Conservation (phyloP, 2,797 vertebrate genomes). For the Cichlasoma orientale region DNA sequence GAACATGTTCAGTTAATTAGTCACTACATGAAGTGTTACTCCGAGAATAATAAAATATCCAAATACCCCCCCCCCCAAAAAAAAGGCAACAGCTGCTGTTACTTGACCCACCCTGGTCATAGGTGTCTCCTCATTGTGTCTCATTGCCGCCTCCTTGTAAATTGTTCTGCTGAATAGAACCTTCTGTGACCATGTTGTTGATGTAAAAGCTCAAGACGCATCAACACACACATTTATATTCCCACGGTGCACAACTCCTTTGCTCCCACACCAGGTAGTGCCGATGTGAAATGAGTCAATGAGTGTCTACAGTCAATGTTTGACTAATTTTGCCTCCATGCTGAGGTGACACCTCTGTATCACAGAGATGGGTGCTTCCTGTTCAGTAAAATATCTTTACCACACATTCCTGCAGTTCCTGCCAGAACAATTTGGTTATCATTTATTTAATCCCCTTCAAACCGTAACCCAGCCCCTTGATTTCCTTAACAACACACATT, state of each 20-base stretch:
- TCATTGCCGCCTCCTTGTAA: conserved; percentile 16
- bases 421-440: background rate
- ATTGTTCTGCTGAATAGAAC: conserved; percentile 1
- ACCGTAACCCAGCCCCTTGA: too few species aligned
- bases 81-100: background rate
- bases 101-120: background rate
- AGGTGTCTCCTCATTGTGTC: background rate
- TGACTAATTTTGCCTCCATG: conserved; percentile 30
- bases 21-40: background rate
- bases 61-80: background rate
- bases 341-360: conserved; percentile 49
- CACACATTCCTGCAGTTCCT: conserved; percentile 16
- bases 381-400: conserved; percentile 48
- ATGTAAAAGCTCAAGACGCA: background rate
- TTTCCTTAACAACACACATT: background rate
- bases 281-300: conserved; percentile 14
- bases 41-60: background rate
- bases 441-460: background rate
- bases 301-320: conserved; percentile 41
- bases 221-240: background rate
- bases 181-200: background rate
- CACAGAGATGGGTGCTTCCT: background rate
- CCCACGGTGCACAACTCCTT: background rate
- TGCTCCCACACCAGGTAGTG: background rate
- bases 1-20: background rate